Evolutionary conservation across 2,113 vertebrate genomes (phyloP).

Genomic region (Hydrochoerus hydrochaeris): DNA sequence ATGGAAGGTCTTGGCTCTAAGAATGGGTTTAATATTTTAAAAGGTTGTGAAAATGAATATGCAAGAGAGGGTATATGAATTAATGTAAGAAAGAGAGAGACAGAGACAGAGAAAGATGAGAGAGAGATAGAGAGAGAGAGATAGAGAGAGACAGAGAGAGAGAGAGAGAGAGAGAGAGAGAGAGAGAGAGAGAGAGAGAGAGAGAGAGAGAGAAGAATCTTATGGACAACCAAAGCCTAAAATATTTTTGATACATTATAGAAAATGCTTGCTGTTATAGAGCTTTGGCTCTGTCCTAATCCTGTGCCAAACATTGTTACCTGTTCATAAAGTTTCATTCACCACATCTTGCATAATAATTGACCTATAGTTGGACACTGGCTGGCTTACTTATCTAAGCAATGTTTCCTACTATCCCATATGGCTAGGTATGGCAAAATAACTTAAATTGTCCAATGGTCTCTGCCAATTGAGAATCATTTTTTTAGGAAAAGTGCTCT

Average conservation of each 20-base stretch:
- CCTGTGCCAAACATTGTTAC: background rate
- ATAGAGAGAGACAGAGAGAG: too few relatives aligned
- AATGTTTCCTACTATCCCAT: background rate
- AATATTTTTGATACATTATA: constrained; percentile 26
- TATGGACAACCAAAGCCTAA: background rate
- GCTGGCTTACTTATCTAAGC: background rate
- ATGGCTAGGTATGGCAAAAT: background rate
- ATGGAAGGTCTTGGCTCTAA: background rate
- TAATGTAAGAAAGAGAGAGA: too few relatives aligned
- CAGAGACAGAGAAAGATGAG: too few relatives aligned
- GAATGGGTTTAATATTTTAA: background rate
- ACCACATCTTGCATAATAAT: background rate
- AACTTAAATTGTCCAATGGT: background rate
- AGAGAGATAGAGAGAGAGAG: too few relatives aligned
- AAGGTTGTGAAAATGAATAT: background rate
- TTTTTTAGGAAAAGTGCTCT: background rate
- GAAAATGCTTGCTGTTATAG: background rate
- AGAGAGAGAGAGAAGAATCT: background rate
- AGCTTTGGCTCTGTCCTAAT: background rate
- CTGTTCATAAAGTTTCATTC: background rate
- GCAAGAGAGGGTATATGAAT: background rate
- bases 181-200: too few relatives aligned
- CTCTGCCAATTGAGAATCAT: background rate
- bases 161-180: background rate
- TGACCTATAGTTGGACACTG: background rate